Conservation (phyloP, 2,113 vertebrate genomes). For the Tenrec ecaudatus region DNA sequence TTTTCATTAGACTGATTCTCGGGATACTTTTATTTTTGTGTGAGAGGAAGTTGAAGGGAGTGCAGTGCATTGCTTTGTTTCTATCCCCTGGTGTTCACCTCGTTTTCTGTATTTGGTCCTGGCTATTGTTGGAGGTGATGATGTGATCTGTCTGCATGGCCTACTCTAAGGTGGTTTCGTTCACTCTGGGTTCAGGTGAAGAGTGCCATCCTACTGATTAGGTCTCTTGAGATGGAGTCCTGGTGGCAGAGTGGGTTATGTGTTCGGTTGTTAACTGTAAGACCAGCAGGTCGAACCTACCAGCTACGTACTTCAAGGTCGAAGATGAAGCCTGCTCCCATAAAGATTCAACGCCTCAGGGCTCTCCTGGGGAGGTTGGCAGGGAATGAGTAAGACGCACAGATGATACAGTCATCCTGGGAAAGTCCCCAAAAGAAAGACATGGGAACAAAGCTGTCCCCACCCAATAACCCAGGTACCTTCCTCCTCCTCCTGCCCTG, state of each 20-base stretch:
- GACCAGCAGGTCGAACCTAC: not conserved
- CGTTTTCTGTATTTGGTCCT: not conserved
- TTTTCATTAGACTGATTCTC: not conserved
- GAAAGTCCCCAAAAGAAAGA: not conserved
- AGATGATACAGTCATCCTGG: slow-evolving; percentile 35
- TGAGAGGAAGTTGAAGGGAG: not conserved
- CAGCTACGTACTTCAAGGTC: too few species aligned
- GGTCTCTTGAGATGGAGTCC: not conserved
- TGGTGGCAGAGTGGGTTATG: too few species aligned
- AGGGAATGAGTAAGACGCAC: slow-evolving; percentile 53
- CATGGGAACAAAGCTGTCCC: not conserved
- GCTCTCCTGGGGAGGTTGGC: not conserved
- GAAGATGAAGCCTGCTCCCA: too few species aligned
- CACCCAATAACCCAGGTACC: not conserved
- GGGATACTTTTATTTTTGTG: not conserved
- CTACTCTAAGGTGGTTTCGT: not conserved
- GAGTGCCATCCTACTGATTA: not conserved
- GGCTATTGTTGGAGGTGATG: too few species aligned
- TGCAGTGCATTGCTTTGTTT: not conserved
- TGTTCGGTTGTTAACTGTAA: too few species aligned
- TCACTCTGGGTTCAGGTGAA: not conserved
- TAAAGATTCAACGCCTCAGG: not conserved
- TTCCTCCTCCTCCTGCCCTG: too few species aligned
- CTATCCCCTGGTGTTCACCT: not conserved
- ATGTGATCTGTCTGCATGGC: not conserved